Percentiles rank a stretch among this genome's conserved stretches.
phyloP scores from a whole-genome alignment of 2,113 vertebrate species.

The Rhinogobius similis region DNA sequence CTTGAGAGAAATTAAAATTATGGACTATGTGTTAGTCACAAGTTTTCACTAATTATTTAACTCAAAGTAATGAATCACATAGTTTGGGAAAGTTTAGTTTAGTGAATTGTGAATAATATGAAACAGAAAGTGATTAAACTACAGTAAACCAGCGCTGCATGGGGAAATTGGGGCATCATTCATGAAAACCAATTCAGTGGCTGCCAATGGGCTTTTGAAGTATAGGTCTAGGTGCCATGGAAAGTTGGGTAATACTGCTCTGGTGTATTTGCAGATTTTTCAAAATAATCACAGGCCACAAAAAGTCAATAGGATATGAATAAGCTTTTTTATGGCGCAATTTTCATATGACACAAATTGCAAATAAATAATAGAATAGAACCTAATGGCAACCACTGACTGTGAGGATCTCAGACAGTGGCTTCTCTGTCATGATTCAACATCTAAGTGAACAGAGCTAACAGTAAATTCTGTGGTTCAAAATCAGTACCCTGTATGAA shows the following conservation, averaged over 20 bases:
- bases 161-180: neutral
- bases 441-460: no score
- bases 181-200: conserved; percentile 1
- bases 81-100: neutral
- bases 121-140: conserved; percentile 1
- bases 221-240: neutral
- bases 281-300: neutral
- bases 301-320: neutral
- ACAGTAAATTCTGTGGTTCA: no score
- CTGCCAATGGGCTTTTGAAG: conserved; percentile 1
- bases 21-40: no score
- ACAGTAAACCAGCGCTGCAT: neutral
- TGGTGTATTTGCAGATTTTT: neutral
- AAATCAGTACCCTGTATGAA: no score
- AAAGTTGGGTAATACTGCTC: neutral
- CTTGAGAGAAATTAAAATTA: neutral
- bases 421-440: no score
- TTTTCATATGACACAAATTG: neutral
- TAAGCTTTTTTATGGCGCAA: neutral
- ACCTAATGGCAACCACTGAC: no score
- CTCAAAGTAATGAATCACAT: neutral
- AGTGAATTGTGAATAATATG: neutral
- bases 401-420: no score
- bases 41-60: neutral
- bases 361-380: neutral